Conservation (phyloP, 2,113 vertebrate species). For the Silurus meridionalis region DNA sequence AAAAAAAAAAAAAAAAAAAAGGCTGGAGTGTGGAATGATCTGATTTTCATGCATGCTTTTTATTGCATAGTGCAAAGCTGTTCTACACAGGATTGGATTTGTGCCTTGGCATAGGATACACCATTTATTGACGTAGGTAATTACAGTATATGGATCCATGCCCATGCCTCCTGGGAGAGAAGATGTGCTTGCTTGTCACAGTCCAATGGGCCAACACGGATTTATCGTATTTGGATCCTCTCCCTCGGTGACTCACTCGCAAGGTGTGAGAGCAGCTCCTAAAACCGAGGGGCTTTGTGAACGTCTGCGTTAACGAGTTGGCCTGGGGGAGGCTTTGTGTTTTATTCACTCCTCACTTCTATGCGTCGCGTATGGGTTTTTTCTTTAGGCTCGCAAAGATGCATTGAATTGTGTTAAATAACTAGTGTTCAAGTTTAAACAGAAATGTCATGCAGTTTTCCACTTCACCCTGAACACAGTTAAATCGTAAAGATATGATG, state of each 20-base stretch:
- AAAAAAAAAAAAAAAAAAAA: no score
- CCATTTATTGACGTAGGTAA: conserved; percentile 25
- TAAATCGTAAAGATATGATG: background rate
- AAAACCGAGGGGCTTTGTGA: conserved; percentile 29
- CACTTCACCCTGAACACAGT: no score
- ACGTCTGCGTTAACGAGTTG: conserved; percentile 26
- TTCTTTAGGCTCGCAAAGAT: background rate
- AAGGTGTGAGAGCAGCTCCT: conserved; percentile 19
- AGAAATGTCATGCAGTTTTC: background rate
- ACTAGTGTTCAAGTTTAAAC: background rate
- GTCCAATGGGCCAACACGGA: conserved; percentile 19
- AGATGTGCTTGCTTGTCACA: conserved; percentile 25
- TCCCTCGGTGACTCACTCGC: conserved; percentile 7
- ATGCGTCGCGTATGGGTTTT: background rate
- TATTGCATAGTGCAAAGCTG: conserved; percentile 29
- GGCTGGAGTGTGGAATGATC: background rate
- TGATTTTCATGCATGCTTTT: background rate
- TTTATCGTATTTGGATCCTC: conserved; percentile 37
- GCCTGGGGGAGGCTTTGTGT: background rate
- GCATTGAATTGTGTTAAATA: background rate
- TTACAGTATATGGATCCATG: conserved; percentile 33
- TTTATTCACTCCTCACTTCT: background rate
- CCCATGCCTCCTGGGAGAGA: conserved; percentile 24
- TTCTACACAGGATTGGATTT: conserved; percentile 24
- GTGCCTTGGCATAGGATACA: conserved; percentile 33